A percentile compares a stretch with the other conserved stretches of the same genome.
phyloP scores from a whole-genome alignment of 2,113 vertebrate genomes.

The Aythya baeri region DNA sequence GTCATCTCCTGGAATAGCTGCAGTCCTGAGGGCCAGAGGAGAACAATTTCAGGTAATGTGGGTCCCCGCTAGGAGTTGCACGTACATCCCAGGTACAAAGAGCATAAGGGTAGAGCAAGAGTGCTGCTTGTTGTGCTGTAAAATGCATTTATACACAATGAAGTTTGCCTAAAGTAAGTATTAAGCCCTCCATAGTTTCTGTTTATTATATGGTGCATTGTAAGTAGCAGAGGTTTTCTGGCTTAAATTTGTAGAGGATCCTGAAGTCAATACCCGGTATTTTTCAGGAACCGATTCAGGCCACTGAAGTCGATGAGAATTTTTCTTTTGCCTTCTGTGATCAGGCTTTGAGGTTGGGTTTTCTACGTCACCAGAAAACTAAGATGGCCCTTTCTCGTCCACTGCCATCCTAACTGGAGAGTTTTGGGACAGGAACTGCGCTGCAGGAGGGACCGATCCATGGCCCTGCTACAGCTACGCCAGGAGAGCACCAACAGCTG shows the following conservation, averaged over 20 bases:
- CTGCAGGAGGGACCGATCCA: background rate
- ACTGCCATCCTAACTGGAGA: background rate
- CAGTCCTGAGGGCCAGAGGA: background rate
- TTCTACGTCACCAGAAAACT: background rate
- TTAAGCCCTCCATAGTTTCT: background rate
- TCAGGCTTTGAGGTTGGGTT: background rate
- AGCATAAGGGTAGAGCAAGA: background rate
- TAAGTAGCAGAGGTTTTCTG: background rate
- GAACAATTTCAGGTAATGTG: background rate
- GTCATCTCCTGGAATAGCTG: background rate
- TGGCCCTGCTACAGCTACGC: background rate
- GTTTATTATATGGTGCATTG: background rate
- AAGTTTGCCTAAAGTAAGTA: background rate
- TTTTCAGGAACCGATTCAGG: background rate
- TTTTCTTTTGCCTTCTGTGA: background rate
- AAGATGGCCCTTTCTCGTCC: background rate
- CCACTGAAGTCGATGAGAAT: background rate
- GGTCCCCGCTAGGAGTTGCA: background rate
- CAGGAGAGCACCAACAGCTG: background rate
- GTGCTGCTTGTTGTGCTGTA: background rate
- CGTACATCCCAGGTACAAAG: fast-evolving
- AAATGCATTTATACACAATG: background rate
- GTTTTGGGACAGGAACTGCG: background rate
- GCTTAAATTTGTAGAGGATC: background rate
- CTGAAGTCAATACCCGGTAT: background rate